phyloP scores from a whole-genome alignment of 2,113 vertebrate species.

The Australoheros scitulus region DNA sequence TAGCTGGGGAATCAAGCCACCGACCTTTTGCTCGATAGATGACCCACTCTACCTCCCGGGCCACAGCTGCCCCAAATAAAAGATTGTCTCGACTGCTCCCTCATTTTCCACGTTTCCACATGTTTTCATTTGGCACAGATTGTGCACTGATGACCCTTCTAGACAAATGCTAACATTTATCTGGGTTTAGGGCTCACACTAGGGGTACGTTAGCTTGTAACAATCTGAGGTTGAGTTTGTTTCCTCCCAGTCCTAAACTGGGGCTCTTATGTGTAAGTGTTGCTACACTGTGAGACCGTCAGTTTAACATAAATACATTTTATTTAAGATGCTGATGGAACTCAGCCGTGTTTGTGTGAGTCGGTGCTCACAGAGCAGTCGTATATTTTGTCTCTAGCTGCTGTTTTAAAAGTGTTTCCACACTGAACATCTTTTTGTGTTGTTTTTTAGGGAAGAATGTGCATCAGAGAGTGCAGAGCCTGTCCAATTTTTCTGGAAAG shows the following conservation, averaged over 20 bases:
- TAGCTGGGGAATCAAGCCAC: too few relatives aligned
- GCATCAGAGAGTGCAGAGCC: conserved; percentile 68
- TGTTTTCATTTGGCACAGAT: too few relatives aligned
- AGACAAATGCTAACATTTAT: background rate
- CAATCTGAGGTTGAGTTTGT: background rate
- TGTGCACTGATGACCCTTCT: too few relatives aligned
- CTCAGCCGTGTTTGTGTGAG: background rate
- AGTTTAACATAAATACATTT: background rate
- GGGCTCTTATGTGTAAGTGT: background rate
- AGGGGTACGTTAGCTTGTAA: background rate
- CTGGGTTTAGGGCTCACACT: background rate
- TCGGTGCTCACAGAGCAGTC: background rate
- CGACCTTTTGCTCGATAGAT: too few relatives aligned
- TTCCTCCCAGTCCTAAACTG: background rate
- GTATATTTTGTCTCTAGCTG: background rate
- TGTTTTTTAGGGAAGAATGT: conserved; percentile 71
- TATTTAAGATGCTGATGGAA: background rate
- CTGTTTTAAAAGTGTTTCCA: background rate
- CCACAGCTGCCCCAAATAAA: too few relatives aligned
- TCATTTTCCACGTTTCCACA: too few relatives aligned
- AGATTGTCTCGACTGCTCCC: too few relatives aligned
- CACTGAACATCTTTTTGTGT: background rate
- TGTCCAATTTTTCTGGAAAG: conserved; percentile 82
- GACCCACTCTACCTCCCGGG: too few relatives aligned
- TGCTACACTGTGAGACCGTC: background rate